Evolutionary conservation across 2,888 invertebrate genomes (phyloP), one percentile per base, ranked within the genome.

Genomic region (Heliconius ismenius): DNA sequence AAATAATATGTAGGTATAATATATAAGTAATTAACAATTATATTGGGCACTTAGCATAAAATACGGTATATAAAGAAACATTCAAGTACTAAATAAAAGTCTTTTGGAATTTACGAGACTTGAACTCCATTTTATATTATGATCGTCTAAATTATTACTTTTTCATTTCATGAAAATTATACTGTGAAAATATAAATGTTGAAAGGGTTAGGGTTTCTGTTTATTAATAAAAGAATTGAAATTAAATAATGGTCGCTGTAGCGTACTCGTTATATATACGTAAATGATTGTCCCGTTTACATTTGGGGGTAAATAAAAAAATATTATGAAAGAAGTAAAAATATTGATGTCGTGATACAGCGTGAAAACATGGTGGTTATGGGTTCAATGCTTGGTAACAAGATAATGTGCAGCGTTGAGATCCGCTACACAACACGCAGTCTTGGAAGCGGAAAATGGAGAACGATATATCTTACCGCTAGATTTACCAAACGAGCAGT

Each of bases 121-220:
- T 18, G 49, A 28, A 54, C 54, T 10, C 65, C 36, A 24, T n/a
- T 70, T 70, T 32, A 58, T 70, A 49, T 54, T 70, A 70, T 7
- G 21, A 24, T n/a, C 54, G 58, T 24, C 36, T 36, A 70, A 58
- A 70, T 67, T 70, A 58, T 70, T n/a, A 58, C n/a, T 58, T 58
- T 58, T 69, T 58, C n/a, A 70, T 70, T 58, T 70, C 32, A 58
- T 32, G 11, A 67, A 67, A 67, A 67, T 67, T 67, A 43, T 67
- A 67, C 67, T 67, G 3, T 36, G 18, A 43, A 24, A 67, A 67
- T 67, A 26, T 67, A 43, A 39, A 67, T 67, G 39, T 62, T 26
- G 18, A 21, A 64, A 63, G 63, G 28, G 63, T 63, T 63, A 32
- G 3, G 63, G 28, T 21, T 62, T 63, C 26, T 11, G 13, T 62